Evolutionary conservation across 2,113 vertebrate genomes (phyloP).

Genomic region (Heterotilapia buettikoferi): DNA sequence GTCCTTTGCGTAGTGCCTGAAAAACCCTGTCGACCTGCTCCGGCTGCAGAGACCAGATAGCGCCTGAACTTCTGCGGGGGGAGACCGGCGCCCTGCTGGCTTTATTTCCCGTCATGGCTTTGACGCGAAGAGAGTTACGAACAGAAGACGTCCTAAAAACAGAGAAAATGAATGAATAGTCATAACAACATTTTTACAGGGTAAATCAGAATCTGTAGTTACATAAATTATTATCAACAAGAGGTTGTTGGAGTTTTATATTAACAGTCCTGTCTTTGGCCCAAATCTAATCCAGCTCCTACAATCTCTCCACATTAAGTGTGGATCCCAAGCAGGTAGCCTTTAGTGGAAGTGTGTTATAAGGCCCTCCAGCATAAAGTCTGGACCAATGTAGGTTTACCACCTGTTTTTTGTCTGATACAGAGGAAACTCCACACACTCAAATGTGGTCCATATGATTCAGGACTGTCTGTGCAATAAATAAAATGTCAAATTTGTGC

Average conservation of each 20-base stretch:
- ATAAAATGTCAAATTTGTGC: neutral
- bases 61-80: slow-evolving; percentile 64
- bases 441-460: neutral
- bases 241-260: neutral
- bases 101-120: slow-evolving; percentile 57
- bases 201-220: neutral
- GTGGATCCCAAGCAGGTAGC: neutral
- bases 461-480: neutral
- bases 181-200: neutral
- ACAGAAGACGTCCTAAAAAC: slow-evolving; percentile 50
- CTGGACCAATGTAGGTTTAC: neutral
- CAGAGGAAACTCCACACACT: accelerated
- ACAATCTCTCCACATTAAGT: neutral
- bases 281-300: neutral
- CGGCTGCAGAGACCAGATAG: slow-evolving; percentile 76
- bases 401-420: neutral
- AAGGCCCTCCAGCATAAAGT: neutral
- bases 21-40: slow-evolving; percentile 88
- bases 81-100: slow-evolving; percentile 73
- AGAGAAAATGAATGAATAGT: neutral
- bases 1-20: slow-evolving; percentile 84
- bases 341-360: neutral
- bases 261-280: neutral
- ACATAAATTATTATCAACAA: neutral
- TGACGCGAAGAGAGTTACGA: slow-evolving; percentile 79